Base-by-base conservation (phyloP, 2,113 vertebrate species). In the Scytalopus superciliaris region DNA sequence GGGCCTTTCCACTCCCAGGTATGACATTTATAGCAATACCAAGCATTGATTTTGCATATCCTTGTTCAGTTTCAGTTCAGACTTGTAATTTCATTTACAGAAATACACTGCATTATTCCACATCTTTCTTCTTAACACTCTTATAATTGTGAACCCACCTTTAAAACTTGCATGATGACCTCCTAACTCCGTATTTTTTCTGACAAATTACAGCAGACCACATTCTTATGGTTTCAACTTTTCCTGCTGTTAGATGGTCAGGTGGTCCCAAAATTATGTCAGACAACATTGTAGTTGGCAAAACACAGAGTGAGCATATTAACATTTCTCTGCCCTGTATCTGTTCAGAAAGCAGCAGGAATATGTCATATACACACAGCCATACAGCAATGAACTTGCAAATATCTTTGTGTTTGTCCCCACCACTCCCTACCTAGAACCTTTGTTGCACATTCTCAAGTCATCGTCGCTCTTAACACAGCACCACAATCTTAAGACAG, bases 171-270 rank as follows among this genome's bases (percentile, higher is more conserved):
- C 33, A 50, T 3, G 6, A 57, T 39, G 15, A 50, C 22, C 30
- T 42, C n/a, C 21, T 59, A n/a, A 53, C 3, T 66, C 12, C 0
- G 0, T 40, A 37, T 19, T 59, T 42, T 76, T 47, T 39, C 59
- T 60, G 15, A 55, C 25, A 79, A 30, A 23, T 63, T 77, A 59
- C 6, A 74, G 40, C 6, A 86, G 28, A 74, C 8, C 13, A 62
- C 4, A 40, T 39, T 81, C 42, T 62, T 59, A 57, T 0, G 0
- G n/a, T 59, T 72, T 84, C 68, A 81, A 39, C 17, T 55, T 52
- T 16, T 84, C 30, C 64, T 88, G 33, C 21, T 28, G 77, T 22
- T 35, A 23, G 19, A 72, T n/a, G 17, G 9, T 31, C 56, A 63
- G 14, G 19, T 76, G 53, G 28, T 75, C 31, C 50, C 27, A 66